Conservation (phyloP, 2,797 vertebrate genomes). For the Tinamus major region DNA sequence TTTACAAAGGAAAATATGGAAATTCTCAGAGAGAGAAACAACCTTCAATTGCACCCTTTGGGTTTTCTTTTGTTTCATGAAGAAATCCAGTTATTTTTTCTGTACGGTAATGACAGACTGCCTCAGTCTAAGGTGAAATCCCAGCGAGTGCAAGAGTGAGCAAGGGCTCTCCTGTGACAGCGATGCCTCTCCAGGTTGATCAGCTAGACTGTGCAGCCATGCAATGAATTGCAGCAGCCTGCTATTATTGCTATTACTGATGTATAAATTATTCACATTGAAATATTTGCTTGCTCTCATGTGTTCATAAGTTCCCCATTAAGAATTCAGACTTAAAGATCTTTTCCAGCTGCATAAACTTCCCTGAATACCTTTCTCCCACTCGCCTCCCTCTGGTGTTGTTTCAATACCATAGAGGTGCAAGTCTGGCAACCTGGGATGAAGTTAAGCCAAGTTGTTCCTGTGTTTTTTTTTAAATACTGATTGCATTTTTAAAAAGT, state of each 20-base stretch:
- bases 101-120: slow-evolving; percentile 34
- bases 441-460: neutral
- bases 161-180: neutral
- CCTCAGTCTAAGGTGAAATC: slow-evolving; percentile 21
- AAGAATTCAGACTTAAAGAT: slow-evolving; percentile 56
- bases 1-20: neutral
- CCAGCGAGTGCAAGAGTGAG: neutral
- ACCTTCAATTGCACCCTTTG: neutral
- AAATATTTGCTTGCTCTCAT: neutral
- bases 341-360: slow-evolving; percentile 57
- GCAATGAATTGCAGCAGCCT: neutral
- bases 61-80: neutral
- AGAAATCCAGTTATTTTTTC: neutral
- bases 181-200: neutral
- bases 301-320: slow-evolving; percentile 20
- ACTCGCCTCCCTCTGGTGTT: neutral
- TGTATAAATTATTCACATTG: slow-evolving; percentile 9
- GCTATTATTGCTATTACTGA: neutral
- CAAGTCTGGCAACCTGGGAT: neutral
- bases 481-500: neutral
- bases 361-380: neutral
- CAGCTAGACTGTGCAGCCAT: neutral
- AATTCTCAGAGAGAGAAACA: neutral
- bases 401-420: neutral
- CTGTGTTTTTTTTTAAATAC: neutral